Evolutionary conservation across 2,888 invertebrate genomes (phyloP), one percentile per base, ranked within the genome.

Genomic region (Scaeva pyrastri): DNA sequence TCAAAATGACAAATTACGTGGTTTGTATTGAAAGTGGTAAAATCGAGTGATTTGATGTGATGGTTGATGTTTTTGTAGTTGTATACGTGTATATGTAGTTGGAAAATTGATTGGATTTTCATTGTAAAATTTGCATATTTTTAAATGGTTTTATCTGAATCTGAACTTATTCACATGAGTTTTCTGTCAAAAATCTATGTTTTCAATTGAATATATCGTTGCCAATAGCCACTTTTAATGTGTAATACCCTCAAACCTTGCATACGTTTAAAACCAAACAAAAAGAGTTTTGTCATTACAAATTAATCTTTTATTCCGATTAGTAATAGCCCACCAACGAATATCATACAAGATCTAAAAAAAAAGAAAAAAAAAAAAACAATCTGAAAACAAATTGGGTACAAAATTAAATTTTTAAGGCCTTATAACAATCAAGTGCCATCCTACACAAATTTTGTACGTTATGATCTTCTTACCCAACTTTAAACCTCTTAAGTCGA

Each of bases 1-100:
- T 66, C 14, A 45, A 78, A 82, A 81, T 82, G 86, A 86, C 86
- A 80, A 79, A 84, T 84, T 84, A 84, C 79, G 79, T 70, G 78
- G 83, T 74, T 78, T 82, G 58, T 72, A 21, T 41, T 55, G 36
- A 72, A 26, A 45, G 11, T 36, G 50, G 62, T 36, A 21, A 23
- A 36, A 39, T 26, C 36, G 4, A 50, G 8, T 31, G 31, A 31
- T 7, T 0, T 8, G 31, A 31, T 31, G 66, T 55, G 71, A 55
- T 71, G 72, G 68, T 64, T 66, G 77, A 16, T 81, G 39, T 41
- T 56, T 73, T n/a, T n/a, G n/a, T n/a, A n/a, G n/a, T n/a, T n/a
- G n/a, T n/a, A n/a, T n/a, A n/a, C n/a, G n/a, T n/a, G n/a, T n/a
- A n/a, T n/a, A n/a, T 31, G 31, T n/a, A 12, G n/a, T 43, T 0